Percentiles rank a stretch among this genome's conserved stretches.
phyloP scores from a whole-genome alignment of 2,797 vertebrate species.

The Acridotheres tristis region DNA sequence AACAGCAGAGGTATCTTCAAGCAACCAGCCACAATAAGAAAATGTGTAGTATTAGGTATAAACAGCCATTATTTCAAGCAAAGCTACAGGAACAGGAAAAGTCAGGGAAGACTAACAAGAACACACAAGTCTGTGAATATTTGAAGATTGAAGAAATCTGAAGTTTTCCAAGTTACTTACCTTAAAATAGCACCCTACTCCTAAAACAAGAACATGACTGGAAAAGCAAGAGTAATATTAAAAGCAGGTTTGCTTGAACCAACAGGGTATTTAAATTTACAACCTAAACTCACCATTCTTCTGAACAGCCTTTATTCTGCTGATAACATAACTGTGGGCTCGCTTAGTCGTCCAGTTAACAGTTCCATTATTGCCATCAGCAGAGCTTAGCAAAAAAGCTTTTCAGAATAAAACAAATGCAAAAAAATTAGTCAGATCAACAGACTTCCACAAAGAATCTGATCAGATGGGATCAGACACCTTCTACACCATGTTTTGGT shows the following conservation, averaged over 20 bases:
- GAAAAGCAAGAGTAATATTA: slow-evolving; percentile 41
- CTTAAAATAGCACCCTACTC: slow-evolving; percentile 29
- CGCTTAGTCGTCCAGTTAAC: slow-evolving; percentile 85
- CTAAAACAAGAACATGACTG: slow-evolving; percentile 52
- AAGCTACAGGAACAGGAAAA: slow-evolving; percentile 36
- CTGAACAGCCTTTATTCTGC: slow-evolving; percentile 86
- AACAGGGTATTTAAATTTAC: slow-evolving; percentile 28
- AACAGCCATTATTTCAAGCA: slow-evolving; percentile 58
- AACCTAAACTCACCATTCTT: slow-evolving; percentile 92
- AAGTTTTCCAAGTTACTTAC: slow-evolving; percentile 56
- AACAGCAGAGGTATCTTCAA: slow-evolving; percentile 46
- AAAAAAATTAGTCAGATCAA: slow-evolving; percentile 75
- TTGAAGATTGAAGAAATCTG: slow-evolving; percentile 40
- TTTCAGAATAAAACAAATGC: slow-evolving; percentile 84
- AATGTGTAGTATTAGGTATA: slow-evolving; percentile 38
- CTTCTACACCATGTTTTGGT: not conserved
- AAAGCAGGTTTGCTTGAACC: slow-evolving; percentile 58
- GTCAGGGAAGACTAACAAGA: slow-evolving; percentile 47
- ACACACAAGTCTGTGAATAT: slow-evolving; percentile 1
- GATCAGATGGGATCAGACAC: slow-evolving; percentile 19
- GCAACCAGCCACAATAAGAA: slow-evolving; percentile 29
- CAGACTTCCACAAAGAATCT: slow-evolving; percentile 37
- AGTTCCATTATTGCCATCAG: slow-evolving; percentile 81
- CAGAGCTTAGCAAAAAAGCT: slow-evolving; percentile 88
- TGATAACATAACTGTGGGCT: slow-evolving; percentile 85